Base-by-base conservation (phyloP, 2,888 invertebrate species). In the Caenorhabditis imperialis region DNA sequence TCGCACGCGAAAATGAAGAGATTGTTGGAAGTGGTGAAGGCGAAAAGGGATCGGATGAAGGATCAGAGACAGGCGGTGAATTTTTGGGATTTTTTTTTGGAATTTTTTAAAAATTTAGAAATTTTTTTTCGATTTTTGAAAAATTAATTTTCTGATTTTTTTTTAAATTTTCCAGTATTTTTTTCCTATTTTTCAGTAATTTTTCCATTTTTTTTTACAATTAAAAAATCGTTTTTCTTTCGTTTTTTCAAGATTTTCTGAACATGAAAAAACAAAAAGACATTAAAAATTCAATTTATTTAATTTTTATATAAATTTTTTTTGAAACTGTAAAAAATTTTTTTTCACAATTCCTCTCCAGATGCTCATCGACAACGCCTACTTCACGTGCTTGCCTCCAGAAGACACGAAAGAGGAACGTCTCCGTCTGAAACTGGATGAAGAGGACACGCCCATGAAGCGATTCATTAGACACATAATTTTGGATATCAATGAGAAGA, bases 281-380 rank as follows among this genome's bases (percentile, higher is more conserved):
- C n/a, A n/a, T n/a, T n/a, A n/a, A n/a, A n/a, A n/a, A n/a, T n/a
- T n/a, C n/a, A n/a, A 53, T 10, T 14, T 53, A 6, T 8, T 57
- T 33, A n/a, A n/a, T n/a, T n/a, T n/a, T n/a, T n/a, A n/a, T n/a
- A n/a, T n/a, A n/a, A n/a, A n/a, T n/a, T n/a, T n/a, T n/a, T n/a
- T n/a, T n/a, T n/a, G n/a, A n/a, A n/a, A n/a, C n/a, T n/a, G n/a
- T n/a, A n/a, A n/a, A n/a, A n/a, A n/a, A n/a, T n/a, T n/a, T n/a
- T n/a, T n/a, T n/a, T n/a, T n/a, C n/a, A n/a, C n/a, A n/a, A n/a
- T n/a, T n/a, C n/a, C 22, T 3, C 5, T 76, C 53, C 58, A 86
- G 86, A 82, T 85, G 77, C 71, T 86, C 14, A 78, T 86, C 25
- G 86, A 87, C 44, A 87, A 86, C 58, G 85, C 86, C 8, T 86